Base-by-base conservation (phyloP, 37 sponge, comb jelly and placozoan species). In the Amphimedon queenslandica region DNA sequence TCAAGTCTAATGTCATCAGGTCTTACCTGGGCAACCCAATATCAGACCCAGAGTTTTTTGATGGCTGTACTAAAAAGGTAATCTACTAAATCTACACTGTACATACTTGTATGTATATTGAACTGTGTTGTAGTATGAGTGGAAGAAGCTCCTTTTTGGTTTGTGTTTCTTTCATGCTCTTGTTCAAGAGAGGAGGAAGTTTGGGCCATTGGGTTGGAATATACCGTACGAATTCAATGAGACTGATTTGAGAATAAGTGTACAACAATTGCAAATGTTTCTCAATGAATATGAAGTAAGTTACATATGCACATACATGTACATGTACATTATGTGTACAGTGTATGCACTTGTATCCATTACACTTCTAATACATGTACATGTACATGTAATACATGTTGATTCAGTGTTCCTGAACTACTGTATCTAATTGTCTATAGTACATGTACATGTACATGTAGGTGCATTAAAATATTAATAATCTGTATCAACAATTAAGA, bases 171-270 rank as follows among this genome's bases (percentile, higher is more conserved):
- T 98, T 84, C 99, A 98, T 67, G 99, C 88, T 39, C 64, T 95
- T 37, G 93, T 94, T 21, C 99, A 98, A 72, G 99, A 98, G 78
- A 67, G 99, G 51, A 77, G 99, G 51, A 95, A 89, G 58, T 98
- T 95, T 80, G 96, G 99, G 32, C 74, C 99, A 1, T 81, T 98
- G 0, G 99, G 99, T 3, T 98, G 99, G 99, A 98, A 98, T 70
- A 98, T 98, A 37, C 88, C 99, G 3, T 98, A 98, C 42, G 99
- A 98, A 66, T 98, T 87, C 84, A 98, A 98, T 51, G 99, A 98
- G 75, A 98, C 99, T 43, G 99, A 98, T 76, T 88, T 98, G 35
- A 66, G 99, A n/a, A 98, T 98, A 67, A 88, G 89, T 73, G 99
- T 98, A 5, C 78, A 69, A 57, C 99, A 98, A 58, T 86, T 98